A percentile compares a stretch with the other conserved stretches of the same genome.
Conservation (phyloP, 1,140 invertebrate species). For the Pseudomyrmex gracilis region DNA sequence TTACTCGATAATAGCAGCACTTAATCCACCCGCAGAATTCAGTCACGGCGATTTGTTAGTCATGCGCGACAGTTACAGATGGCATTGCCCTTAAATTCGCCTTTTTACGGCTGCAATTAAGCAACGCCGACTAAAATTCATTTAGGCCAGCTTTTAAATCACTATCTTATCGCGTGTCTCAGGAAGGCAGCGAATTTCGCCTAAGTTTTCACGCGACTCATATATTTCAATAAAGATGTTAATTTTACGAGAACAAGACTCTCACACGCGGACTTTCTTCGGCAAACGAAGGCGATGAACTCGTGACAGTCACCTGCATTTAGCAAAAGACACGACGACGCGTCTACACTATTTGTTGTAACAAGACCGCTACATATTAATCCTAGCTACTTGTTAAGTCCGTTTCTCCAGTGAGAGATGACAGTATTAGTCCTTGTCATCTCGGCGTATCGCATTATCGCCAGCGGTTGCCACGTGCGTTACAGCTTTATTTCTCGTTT, state of each 20-base stretch:
- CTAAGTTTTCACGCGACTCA: constrained; percentile 18
- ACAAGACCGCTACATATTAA: constrained; percentile 62
- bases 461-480: constrained; percentile 1
- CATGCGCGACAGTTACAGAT: constrained; percentile 47
- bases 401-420: constrained; percentile 47
- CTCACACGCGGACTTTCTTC: constrained; percentile 4
- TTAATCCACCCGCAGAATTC: constrained; percentile 28
- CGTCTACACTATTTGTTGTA: constrained; percentile 65
- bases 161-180: constrained; percentile 9
- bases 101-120: constrained; percentile 44
- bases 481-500: constrained; percentile 26
- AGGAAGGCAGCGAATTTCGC: background rate
- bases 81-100: constrained; percentile 29
- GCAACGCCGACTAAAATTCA: constrained; percentile 36
- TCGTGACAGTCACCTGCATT: constrained; percentile 35
- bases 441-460: constrained; percentile 61
- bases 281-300: background rate
- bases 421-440: constrained; percentile 74
- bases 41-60: constrained; percentile 56
- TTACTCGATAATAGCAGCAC: constrained; percentile 54
- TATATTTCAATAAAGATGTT: constrained; percentile 49
- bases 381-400: constrained; percentile 59
- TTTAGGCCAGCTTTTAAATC: constrained; percentile 37
- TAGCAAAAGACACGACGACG: constrained; percentile 24
- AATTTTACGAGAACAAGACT: constrained; percentile 34